phyloP scores from a whole-genome alignment of 2,797 vertebrate genomes.

The Phoeniculus purpureus region DNA sequence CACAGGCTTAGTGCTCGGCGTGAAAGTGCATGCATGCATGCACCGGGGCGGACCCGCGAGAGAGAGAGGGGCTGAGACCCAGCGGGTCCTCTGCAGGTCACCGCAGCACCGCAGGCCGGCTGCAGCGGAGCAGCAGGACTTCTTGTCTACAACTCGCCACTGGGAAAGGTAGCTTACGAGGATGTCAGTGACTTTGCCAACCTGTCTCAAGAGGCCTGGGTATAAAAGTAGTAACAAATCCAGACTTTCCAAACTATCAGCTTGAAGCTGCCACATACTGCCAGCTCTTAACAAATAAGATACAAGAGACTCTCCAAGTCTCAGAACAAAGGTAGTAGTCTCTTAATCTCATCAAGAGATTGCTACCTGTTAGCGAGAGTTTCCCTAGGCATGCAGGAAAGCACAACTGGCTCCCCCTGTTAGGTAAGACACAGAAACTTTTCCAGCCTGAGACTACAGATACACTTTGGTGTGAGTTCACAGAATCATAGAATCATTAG shows the following conservation, averaged over 20 bases:
- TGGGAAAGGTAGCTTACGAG: neutral
- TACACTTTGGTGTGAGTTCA: neutral
- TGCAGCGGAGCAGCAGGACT: no score
- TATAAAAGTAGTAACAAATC: neutral
- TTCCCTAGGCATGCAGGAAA: neutral
- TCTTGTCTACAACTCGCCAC: neutral
- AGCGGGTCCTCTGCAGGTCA: no score
- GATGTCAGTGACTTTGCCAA: neutral
- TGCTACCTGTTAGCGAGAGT: neutral
- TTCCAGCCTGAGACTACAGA: neutral
- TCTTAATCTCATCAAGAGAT: neutral
- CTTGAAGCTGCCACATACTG: neutral
- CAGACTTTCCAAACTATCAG: neutral
- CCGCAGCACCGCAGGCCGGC: neutral
- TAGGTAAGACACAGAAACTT: neutral
- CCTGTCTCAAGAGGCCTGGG: neutral
- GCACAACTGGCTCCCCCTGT: rapidly evolving
- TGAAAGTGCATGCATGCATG: neutral
- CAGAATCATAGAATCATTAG: no score
- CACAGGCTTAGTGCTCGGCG: neutral
- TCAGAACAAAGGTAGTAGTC: neutral
- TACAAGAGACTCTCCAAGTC: neutral
- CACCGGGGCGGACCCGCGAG: neutral
- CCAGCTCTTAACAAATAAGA: neutral
- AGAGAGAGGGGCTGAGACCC: neutral